Conservation (phyloP, 2,797 vertebrate species). For the Mastacembelus armatus region DNA sequence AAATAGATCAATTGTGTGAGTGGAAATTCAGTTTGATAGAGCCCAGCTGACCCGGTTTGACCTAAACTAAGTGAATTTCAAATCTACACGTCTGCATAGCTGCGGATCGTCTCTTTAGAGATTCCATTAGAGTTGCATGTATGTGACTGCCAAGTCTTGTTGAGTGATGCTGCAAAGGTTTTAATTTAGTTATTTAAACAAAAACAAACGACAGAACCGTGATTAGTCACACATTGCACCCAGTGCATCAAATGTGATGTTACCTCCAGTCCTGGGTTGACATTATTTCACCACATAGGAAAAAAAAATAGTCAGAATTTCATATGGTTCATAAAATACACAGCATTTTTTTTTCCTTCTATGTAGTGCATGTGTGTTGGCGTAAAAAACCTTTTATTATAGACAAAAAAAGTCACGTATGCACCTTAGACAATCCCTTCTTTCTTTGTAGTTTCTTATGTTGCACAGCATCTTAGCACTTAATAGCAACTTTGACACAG, state of each 20-base stretch:
- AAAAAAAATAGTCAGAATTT: too few relatives aligned
- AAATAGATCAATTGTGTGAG: too few relatives aligned
- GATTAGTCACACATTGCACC: background rate
- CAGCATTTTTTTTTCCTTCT: too few relatives aligned
- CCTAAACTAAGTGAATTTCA: too few relatives aligned
- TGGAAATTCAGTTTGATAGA: too few relatives aligned
- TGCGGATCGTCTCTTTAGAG: background rate
- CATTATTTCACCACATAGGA: too few relatives aligned
- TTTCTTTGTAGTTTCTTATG: background rate
- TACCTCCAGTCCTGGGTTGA: too few relatives aligned
- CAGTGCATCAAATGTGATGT: background rate
- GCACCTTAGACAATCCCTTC: background rate
- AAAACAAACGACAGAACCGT: background rate
- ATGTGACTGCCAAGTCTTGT: background rate
- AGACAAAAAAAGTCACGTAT: background rate
- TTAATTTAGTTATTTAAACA: background rate
- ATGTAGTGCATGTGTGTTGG: too few relatives aligned
- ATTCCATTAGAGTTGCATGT: background rate
- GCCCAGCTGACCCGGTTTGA: too few relatives aligned
- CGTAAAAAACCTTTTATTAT: background rate
- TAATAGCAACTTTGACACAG: background rate
- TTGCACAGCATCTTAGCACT: constrained; percentile 35
- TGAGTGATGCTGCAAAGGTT: background rate
- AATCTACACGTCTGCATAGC: background rate
- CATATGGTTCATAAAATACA: too few relatives aligned